Conservation (phyloP, 2,888 invertebrate species). For the Eumerus sabulonum region DNA sequence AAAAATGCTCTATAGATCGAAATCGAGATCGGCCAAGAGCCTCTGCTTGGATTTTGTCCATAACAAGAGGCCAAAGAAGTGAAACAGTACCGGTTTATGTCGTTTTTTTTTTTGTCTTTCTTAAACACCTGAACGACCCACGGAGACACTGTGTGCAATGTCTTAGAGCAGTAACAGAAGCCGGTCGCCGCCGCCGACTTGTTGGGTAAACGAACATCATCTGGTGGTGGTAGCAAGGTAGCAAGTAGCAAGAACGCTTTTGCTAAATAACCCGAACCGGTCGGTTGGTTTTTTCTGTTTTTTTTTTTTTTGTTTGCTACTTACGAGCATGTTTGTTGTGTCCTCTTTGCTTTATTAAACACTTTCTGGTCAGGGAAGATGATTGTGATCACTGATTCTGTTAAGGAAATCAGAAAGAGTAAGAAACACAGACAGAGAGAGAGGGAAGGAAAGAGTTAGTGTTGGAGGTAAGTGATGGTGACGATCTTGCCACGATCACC, state of each 20-base stretch:
- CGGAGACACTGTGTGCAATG: too few species aligned
- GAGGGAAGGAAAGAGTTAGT: not conserved
- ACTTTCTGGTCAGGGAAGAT: constrained; percentile 34
- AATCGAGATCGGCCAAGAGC: constrained; percentile 7
- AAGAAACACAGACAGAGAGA: constrained; percentile 8
- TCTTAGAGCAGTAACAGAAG: constrained; percentile 19
- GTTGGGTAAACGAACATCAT: not conserved
- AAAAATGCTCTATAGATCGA: constrained; percentile 9
- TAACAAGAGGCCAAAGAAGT: constrained; percentile 39
- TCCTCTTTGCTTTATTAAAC: constrained; percentile 37
- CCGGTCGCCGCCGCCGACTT: constrained; percentile 3
- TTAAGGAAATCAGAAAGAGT: too few species aligned
- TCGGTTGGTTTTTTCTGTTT: not conserved
- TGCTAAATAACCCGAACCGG: constrained; percentile 32
- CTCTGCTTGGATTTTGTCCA: not conserved
- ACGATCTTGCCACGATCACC: constrained; percentile 54
- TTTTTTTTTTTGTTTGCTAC: constrained; percentile 17
- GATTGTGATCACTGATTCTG: constrained; percentile 21
- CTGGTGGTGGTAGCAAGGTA: not conserved
- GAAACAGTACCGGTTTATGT: constrained; percentile 52
- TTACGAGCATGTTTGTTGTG: constrained; percentile 35
- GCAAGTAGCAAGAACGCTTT: constrained; percentile 7
- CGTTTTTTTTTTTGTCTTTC: constrained; percentile 19
- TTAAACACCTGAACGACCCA: constrained; percentile 32
- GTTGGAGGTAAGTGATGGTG: constrained; percentile 8